A percentile compares a stretch with the other conserved stretches of the same genome.
These are phyloP conservation scores for Plutomurus gul DNA, from an alignment of 1,140 invertebrate species.

Conservation along the genomic window DNA sequence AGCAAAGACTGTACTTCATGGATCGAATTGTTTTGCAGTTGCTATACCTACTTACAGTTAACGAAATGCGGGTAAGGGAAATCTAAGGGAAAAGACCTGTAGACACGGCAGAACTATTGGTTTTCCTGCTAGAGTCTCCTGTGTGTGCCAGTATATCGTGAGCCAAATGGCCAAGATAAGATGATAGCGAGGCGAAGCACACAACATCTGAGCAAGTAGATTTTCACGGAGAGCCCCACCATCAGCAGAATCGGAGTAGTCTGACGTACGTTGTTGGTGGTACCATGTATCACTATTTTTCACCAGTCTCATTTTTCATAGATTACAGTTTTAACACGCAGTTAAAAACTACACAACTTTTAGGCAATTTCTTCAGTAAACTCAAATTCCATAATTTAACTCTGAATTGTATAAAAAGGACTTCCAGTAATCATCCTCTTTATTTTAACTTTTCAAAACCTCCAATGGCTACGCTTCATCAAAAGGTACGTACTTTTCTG, in stretches of 20 bases:
- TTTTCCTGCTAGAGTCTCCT: background rate
- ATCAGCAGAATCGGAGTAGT: background rate
- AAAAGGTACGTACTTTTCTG: too few relatives aligned
- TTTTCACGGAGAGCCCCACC: background rate
- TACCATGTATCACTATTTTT: slow-evolving; percentile 28
- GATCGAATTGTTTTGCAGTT: slow-evolving; percentile 5
- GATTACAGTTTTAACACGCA: background rate
- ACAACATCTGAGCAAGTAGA: slow-evolving; percentile 26
- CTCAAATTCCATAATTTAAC: background rate
- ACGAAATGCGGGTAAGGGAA: background rate
- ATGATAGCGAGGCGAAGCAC: background rate
- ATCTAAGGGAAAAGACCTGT: background rate
- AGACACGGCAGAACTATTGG: background rate
- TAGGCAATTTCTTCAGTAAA: background rate
- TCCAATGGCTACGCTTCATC: slow-evolving; percentile 1
- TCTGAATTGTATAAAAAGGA: too few relatives aligned
- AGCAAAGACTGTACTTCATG: background rate
- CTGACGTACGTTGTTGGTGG: slow-evolving; percentile 13
- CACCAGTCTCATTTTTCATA: slow-evolving; percentile 12
- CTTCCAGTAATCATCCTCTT: background rate
- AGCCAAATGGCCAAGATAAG: slow-evolving; percentile 15
- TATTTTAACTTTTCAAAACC: background rate
- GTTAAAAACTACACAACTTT: background rate
- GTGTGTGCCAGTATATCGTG: background rate
- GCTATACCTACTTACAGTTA: background rate